phyloP scores from a whole-genome alignment of 2,797 vertebrate species.

The Melanotaenia trifasciata region DNA sequence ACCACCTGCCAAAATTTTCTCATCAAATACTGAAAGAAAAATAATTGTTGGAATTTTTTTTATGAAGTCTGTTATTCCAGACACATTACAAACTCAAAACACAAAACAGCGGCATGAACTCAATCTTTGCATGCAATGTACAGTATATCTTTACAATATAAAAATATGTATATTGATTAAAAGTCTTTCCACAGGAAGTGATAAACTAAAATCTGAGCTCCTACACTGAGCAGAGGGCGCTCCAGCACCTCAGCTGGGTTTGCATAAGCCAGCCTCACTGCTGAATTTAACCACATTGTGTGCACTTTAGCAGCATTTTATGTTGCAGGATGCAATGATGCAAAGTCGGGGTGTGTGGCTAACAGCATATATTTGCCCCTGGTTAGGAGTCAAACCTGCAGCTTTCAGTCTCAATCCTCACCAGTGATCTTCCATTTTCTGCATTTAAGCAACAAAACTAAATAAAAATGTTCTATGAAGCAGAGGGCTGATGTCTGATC shows the following conservation, averaged over 20 bases:
- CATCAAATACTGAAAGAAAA: neutral
- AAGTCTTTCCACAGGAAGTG: neutral
- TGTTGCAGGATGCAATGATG: neutral
- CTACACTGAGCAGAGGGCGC: neutral
- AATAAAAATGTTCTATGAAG: neutral
- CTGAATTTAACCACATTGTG: neutral
- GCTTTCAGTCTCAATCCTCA: slow-evolving; percentile 10
- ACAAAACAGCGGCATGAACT: neutral
- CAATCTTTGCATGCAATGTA: neutral
- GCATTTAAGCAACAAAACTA: neutral
- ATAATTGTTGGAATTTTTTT: neutral
- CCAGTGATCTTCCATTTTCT: neutral
- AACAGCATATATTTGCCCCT: slow-evolving; percentile 4
- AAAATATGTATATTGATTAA: neutral
- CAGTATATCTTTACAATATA: neutral
- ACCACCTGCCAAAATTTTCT: neutral
- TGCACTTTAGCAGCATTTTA: neutral
- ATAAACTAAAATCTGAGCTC: neutral
- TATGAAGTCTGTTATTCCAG: neutral
- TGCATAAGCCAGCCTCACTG: neutral
- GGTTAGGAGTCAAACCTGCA: slow-evolving; percentile 9
- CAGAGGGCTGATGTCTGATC: slow-evolving; percentile 17
- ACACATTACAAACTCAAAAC: neutral
- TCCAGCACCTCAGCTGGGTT: neutral
- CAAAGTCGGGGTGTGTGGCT: neutral